A percentile compares a stretch with the other conserved stretches of the same genome.
phyloP scores from a whole-genome alignment of 2,797 vertebrate species.

The Diplodus sargus region DNA sequence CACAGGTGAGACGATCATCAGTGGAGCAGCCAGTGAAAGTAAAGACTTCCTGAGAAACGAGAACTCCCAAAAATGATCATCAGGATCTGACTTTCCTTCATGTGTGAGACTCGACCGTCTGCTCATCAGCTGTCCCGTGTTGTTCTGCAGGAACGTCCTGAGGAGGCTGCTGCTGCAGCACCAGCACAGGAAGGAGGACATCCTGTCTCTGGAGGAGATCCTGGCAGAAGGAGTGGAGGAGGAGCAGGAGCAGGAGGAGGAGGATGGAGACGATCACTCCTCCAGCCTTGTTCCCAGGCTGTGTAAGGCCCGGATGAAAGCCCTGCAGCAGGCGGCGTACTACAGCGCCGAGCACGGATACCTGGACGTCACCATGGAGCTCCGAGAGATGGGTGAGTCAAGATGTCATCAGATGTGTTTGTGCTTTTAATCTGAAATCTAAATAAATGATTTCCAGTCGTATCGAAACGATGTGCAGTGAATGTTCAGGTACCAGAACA shows the following conservation, averaged over 20 bases:
- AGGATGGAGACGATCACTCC: constrained; percentile 47
- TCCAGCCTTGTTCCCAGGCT: constrained; percentile 79
- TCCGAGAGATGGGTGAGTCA: constrained; percentile 89
- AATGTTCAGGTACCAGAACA: neutral
- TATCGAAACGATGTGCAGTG: neutral
- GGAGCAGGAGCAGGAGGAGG: constrained; percentile 16
- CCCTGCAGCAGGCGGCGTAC: constrained; percentile 95
- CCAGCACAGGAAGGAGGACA: constrained; percentile 88
- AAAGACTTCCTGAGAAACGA: too few relatives aligned
- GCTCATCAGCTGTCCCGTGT: neutral
- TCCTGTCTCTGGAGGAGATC: constrained; percentile 96
- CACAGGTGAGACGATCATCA: constrained; percentile 87
- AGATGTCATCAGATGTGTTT: neutral
- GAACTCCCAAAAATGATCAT: too few relatives aligned
- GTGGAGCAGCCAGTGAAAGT: too few relatives aligned
- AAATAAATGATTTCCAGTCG: neutral
- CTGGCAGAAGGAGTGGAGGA: constrained; percentile 94
- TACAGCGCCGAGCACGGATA: constrained; percentile 96
- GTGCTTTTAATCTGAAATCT: too few relatives aligned
- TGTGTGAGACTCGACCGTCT: too few relatives aligned
- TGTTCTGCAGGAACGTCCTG: constrained; percentile 88
- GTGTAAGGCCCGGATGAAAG: constrained; percentile 90
- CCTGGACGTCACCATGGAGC: constrained; percentile 95
- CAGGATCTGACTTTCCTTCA: too few relatives aligned
- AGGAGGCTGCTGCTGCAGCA: constrained; percentile 92